A percentile compares a stretch with the other conserved stretches of the same genome.
Evolutionary conservation across 2,888 invertebrate genomes (phyloP).

Genomic region (Caradrina kadenii): DNA sequence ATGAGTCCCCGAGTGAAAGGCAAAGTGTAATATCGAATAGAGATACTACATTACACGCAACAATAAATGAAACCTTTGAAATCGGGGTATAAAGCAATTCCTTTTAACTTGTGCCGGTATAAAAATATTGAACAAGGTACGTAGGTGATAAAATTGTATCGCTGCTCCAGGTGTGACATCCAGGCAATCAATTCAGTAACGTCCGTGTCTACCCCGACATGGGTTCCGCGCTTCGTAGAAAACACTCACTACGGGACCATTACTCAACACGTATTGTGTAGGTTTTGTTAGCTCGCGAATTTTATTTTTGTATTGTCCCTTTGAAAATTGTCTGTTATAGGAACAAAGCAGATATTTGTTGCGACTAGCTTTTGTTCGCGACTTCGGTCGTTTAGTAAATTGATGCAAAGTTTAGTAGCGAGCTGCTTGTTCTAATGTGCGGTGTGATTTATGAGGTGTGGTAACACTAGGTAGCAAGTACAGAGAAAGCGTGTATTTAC

Average conservation of each 20-base stretch:
- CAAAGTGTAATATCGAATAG: slow-evolving; percentile 10
- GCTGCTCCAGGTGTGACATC: slow-evolving; percentile 57
- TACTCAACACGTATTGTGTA: slow-evolving; percentile 67
- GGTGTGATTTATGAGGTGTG: slow-evolving; percentile 53
- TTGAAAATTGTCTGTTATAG: slow-evolving; percentile 58
- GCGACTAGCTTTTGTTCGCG: slow-evolving; percentile 58
- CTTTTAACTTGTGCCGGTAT: slow-evolving; percentile 47
- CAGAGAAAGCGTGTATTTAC: slow-evolving; percentile 43
- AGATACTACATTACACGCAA: slow-evolving; percentile 13
- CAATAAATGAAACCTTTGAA: slow-evolving; percentile 37
- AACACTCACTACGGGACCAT: slow-evolving; percentile 66
- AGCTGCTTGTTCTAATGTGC: slow-evolving; percentile 53
- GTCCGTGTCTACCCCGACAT: slow-evolving; percentile 47
- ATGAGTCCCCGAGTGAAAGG: neutral
- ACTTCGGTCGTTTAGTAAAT: slow-evolving; percentile 59
- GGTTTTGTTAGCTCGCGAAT: slow-evolving; percentile 59
- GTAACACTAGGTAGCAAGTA: slow-evolving; percentile 36
- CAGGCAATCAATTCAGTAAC: slow-evolving; percentile 61
- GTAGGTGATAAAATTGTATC: slow-evolving; percentile 59
- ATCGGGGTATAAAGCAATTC: slow-evolving; percentile 37
- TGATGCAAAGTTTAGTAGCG: slow-evolving; percentile 58
- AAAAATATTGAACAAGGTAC: slow-evolving; percentile 50
- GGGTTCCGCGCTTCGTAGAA: slow-evolving; percentile 49
- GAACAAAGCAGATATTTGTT: slow-evolving; percentile 66
- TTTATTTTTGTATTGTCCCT: slow-evolving; percentile 67